A percentile compares a stretch with the other conserved stretches of the same genome.
These are phyloP conservation scores for Agrotis segetum DNA, from an alignment of 2,888 invertebrate genomes.

Conservation along the genomic window DNA sequence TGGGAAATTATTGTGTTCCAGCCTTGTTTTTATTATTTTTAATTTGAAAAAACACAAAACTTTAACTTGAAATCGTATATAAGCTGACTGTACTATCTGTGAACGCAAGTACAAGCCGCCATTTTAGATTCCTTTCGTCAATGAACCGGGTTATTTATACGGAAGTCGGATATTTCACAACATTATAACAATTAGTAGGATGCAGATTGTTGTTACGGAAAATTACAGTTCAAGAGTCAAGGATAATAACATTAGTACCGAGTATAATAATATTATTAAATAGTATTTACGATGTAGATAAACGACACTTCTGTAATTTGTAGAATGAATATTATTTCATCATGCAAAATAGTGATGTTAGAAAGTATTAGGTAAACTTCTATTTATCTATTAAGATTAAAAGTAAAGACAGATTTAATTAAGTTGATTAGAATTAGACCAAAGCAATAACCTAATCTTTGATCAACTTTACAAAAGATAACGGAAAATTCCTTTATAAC, in stretches of 20 bases:
- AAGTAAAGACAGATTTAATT: neutral
- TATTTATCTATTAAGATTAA: conserved; percentile 1
- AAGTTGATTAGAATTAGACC: neutral
- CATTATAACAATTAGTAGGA: conserved; percentile 7
- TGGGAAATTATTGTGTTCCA: too few species aligned
- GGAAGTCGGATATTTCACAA: conserved; percentile 6
- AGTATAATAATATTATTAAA: neutral
- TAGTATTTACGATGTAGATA: neutral
- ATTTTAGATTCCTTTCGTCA: too few species aligned
- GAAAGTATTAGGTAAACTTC: neutral
- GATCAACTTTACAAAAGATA: neutral
- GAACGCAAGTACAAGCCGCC: too few species aligned
- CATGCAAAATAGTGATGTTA: neutral
- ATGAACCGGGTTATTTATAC: neutral
- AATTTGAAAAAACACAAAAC: too few species aligned
- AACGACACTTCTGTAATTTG: neutral
- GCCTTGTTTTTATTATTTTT: too few species aligned
- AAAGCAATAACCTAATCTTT: neutral
- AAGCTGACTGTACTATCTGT: too few species aligned
- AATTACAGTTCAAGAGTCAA: conserved; percentile 38
- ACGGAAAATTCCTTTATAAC: neutral
- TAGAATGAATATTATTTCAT: neutral
- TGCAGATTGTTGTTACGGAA: conserved; percentile 14
- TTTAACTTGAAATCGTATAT: too few species aligned
- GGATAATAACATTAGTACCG: neutral